Percentiles rank a stretch among this genome's conserved stretches.
Conservation (phyloP, 1,140 invertebrate species). For the Andricus grossulariae region DNA sequence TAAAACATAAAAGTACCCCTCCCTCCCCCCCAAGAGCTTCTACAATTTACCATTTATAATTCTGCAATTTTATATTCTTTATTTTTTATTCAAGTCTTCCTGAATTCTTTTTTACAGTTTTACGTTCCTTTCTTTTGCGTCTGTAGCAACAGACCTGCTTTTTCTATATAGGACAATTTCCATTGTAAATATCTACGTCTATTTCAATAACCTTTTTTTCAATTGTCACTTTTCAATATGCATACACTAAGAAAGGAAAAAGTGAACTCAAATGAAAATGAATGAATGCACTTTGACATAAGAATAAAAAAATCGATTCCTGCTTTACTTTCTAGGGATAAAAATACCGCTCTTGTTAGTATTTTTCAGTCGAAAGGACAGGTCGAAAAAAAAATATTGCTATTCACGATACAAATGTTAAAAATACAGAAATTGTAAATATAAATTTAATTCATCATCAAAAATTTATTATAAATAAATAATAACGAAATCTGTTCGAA, state of each 20-base stretch:
- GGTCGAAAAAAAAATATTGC: too few species aligned
- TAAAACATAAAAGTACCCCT: too few species aligned
- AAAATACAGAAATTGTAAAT: too few species aligned
- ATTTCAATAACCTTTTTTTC: slow-evolving; percentile 6
- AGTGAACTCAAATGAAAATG: not conserved
- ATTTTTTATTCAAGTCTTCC: not conserved
- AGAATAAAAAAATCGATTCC: not conserved
- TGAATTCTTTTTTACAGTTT: not conserved
- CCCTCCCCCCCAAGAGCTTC: too few species aligned
- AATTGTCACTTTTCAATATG: not conserved
- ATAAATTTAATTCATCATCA: too few species aligned
- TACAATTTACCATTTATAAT: too few species aligned
- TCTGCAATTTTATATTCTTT: not conserved
- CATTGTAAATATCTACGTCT: slow-evolving; percentile 1
- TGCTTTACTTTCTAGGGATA: not conserved
- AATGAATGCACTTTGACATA: slow-evolving; percentile 10
- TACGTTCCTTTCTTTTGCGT: not conserved
- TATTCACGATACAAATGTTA: too few species aligned
- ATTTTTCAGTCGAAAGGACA: too few species aligned
- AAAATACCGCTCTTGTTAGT: not conserved
- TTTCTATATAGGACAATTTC: not conserved
- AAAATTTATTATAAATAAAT: too few species aligned
- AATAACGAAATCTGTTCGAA: too few species aligned
- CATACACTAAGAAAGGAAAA: not conserved
- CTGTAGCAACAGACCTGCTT: not conserved